Evolutionary conservation across 2,888 invertebrate genomes (phyloP), one percentile per base, ranked within the genome.

Genomic region (Adelphocoris suturalis): DNA sequence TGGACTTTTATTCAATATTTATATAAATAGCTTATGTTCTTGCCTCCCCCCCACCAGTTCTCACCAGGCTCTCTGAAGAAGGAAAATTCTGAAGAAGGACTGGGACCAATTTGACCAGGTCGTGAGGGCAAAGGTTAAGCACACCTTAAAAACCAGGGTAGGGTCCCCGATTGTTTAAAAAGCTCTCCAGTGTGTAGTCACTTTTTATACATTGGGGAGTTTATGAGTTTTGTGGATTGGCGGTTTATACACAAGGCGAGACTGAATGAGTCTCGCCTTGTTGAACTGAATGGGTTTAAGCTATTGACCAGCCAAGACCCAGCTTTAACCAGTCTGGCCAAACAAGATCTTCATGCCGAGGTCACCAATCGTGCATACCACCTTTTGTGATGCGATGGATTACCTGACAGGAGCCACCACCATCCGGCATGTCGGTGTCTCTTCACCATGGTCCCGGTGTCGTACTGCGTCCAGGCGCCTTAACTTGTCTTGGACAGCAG

Each of bases 231-330:
- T n/a, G n/a, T n/a, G n/a, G n/a, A n/a, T n/a, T n/a, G n/a, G n/a
- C n/a, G n/a, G n/a, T n/a, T n/a, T n/a, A n/a, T n/a, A n/a, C n/a
- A n/a, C n/a, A n/a, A n/a, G n/a, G n/a, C n/a, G n/a, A n/a, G n/a
- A n/a, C n/a, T n/a, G n/a, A n/a, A n/a, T n/a, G n/a, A n/a, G n/a
- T n/a, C n/a, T n/a, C n/a, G n/a, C n/a, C n/a, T n/a, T n/a, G 19
- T 87, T 37, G 89, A 90, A n/a, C n/a, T n/a, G 27, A 23, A 28
- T 16, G 80, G 82, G 2, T 90, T 86, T 19, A 90, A 90, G 47
- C 90, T 90, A 16, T 47, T 90, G 9, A 86, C 90, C n/a, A 82
- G 86, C 14, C 11, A 23, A 11, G 23, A 11, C 1, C 2, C 9
- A 19, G 68, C 23, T 23, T 68, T 68, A 19, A 68, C 68, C 27